A percentile compares a stretch with the other conserved stretches of the same genome.
Evolutionary conservation across 1,140 invertebrate genomes (phyloP).

Genomic region (Caenorhabditis briggsae): DNA sequence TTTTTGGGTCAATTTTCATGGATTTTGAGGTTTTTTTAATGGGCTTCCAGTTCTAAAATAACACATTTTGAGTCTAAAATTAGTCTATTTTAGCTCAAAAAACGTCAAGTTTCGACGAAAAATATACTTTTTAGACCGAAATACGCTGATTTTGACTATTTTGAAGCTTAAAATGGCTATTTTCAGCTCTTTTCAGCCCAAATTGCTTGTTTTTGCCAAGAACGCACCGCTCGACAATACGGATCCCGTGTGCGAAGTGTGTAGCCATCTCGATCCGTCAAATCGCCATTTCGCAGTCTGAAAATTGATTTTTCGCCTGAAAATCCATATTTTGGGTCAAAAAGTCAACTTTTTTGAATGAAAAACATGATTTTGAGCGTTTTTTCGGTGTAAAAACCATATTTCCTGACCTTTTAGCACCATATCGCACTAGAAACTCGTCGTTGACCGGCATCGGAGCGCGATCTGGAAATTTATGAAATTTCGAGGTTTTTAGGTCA

Average conservation of each 20-base stretch:
- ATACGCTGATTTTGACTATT: neutral
- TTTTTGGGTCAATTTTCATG: no score
- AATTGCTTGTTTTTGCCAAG: neutral
- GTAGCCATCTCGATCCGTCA: constrained; percentile 32
- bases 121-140: neutral
- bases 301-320: neutral
- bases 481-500: neutral
- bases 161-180: neutral
- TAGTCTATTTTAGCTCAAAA: no score
- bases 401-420: constrained; percentile 24
- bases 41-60: no score
- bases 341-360: no score
- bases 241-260: neutral
- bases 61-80: no score
- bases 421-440: constrained; percentile 18
- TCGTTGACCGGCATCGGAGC: constrained; percentile 40
- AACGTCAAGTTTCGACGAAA: no score
- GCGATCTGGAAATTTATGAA: constrained; percentile 29
- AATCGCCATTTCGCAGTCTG: constrained; percentile 16
- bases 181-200: neutral
- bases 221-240: constrained; percentile 17
- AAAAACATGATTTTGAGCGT: no score
- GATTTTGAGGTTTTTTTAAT: no score
- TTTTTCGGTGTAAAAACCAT: no score
- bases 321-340: neutral